phyloP scores from a whole-genome alignment of 2,888 invertebrate genomes.

The Drosophila rubida region DNA sequence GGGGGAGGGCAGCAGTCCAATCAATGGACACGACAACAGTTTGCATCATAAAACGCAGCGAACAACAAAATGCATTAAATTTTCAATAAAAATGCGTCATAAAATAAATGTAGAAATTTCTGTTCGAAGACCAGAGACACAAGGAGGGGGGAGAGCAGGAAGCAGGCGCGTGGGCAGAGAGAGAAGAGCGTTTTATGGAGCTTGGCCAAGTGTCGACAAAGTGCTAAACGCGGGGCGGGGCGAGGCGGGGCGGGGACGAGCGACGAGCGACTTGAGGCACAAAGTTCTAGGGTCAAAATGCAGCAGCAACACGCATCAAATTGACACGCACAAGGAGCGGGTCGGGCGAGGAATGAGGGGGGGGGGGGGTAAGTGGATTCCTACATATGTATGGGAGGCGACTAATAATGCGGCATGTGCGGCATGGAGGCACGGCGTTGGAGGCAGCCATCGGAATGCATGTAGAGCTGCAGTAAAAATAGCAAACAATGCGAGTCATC shows the following conservation, averaged over 20 bases:
- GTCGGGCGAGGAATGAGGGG: neutral
- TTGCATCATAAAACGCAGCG: slow-evolving; percentile 44
- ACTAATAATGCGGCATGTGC: slow-evolving; percentile 37
- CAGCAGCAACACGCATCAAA: slow-evolving; percentile 51
- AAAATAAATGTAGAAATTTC: slow-evolving; percentile 65
- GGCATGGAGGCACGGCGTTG: neutral
- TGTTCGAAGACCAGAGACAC: slow-evolving; percentile 1
- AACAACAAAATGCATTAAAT: slow-evolving; percentile 67
- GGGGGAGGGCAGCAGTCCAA: too few relatives aligned
- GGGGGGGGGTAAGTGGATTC: slow-evolving; percentile 13
- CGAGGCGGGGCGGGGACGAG: neutral
- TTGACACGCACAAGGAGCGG: slow-evolving; percentile 54
- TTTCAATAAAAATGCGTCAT: slow-evolving; percentile 74
- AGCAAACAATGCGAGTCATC: slow-evolving; percentile 75
- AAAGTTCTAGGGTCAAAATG: slow-evolving; percentile 47
- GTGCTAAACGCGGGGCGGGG: slow-evolving; percentile 25
- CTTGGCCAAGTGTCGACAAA: slow-evolving; percentile 68
- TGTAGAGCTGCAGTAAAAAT: slow-evolving; percentile 72
- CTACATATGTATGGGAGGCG: slow-evolving; percentile 21
- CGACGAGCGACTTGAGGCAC: slow-evolving; percentile 6
- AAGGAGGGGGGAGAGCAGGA: neutral
- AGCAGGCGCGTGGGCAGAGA: slow-evolving; percentile 22
- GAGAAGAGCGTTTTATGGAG: slow-evolving; percentile 42
- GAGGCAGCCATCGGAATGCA: slow-evolving; percentile 62
- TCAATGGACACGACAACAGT: slow-evolving; percentile 43